Conservation (phyloP, 92 coral and sea anemone species). For the Siderastrea siderea region DNA sequence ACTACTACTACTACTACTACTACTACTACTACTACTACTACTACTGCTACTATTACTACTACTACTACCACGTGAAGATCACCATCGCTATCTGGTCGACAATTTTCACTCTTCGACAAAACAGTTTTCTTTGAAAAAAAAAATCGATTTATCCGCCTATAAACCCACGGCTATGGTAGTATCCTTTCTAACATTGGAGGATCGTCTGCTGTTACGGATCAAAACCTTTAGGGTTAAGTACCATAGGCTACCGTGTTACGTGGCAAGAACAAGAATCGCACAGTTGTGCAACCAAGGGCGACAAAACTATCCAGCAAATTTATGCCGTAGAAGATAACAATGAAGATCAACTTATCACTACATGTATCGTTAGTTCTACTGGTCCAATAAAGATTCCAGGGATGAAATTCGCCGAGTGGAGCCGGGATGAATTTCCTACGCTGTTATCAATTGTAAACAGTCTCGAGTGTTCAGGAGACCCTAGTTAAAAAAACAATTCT, state of each 20-base stretch:
- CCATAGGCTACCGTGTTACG: too few relatives aligned
- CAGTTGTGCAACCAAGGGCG: too few relatives aligned
- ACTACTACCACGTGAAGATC: conserved; percentile 5
- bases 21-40: too few relatives aligned
- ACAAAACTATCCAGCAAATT: background rate
- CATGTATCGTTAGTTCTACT: background rate
- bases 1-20: too few relatives aligned
- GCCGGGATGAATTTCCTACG: background rate
- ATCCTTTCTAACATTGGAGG: background rate
- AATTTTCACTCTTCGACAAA: background rate
- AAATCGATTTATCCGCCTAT: background rate
- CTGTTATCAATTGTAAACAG: background rate
- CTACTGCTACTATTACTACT: too few relatives aligned
- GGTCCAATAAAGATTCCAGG: background rate
- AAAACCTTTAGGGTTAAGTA: too few relatives aligned
- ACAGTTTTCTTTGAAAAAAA: background rate
- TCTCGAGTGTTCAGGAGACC: background rate
- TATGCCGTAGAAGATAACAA: background rate
- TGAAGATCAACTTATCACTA: too few relatives aligned
- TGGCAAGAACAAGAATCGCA: too few relatives aligned
- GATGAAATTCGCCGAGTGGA: conserved; percentile 23
- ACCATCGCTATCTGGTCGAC: background rate
- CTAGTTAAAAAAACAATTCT: background rate
- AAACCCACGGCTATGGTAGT: background rate
- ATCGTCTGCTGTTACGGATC: too few relatives aligned